Evolutionary conservation across 2,888 invertebrate species (phyloP), one percentile per base, ranked within the genome.

Genomic region (Dolomedes plantarius): DNA sequence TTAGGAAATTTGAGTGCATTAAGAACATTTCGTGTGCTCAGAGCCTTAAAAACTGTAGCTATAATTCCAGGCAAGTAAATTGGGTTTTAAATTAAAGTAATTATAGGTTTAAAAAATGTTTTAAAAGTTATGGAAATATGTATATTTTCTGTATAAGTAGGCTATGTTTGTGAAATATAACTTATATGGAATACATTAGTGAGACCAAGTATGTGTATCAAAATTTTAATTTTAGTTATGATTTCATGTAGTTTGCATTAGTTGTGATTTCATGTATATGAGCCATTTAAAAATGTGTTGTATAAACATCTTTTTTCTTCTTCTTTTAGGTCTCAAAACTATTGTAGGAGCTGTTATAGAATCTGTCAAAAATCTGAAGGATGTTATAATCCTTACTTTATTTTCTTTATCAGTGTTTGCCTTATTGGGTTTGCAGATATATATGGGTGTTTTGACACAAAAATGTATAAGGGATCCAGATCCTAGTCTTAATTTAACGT

Each of bases 281-380:
- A 19, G 3, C 6, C n/a, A 50, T 36, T 3, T 46, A 36, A 5
- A 36, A 46, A 46, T n/a, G n/a, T n/a, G n/a, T 9, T 46, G 16
- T 11, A 36, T 36, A 36, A 46, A n/a, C n/a, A n/a, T n/a, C n/a
- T n/a, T n/a, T n/a, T n/a, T n/a, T 62, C 79, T 32, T 29, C 29
- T 28, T 29, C 56, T 79, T 76, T 19, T 69, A 98, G 98, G 98
- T 93, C 94, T 99, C 94, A 98, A 98, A 94, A 98, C 98, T 91
- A 98, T 99, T 94, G 98, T 99, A 91, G 98, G 98, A 92, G 98
- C 99, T 93, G 98, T 99, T 92, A 97, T 99, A 94, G 98, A 98
- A 93, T 98, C 98, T 90, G 98, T 98, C 92, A 98, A 98, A 94
- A 98, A 98, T 94, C 96, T 99, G 91, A 95, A 98, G 91, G 99